These are phyloP conservation scores for Aelia acuminata DNA, from an alignment of 2,888 invertebrate species.

Conservation along the genomic window DNA sequence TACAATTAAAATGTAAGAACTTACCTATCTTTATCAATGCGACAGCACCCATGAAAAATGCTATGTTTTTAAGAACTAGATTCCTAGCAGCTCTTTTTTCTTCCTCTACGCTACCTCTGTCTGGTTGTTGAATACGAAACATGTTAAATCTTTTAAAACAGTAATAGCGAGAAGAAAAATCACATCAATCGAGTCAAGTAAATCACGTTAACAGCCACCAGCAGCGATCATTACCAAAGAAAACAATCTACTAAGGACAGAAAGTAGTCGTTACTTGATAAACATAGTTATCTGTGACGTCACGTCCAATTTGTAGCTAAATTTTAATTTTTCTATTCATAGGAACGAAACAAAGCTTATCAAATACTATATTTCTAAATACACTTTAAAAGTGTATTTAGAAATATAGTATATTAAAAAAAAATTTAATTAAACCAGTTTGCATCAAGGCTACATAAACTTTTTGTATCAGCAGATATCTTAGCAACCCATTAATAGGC, in stretches of 20 bases:
- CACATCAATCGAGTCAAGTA: not conserved
- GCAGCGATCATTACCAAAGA: not conserved
- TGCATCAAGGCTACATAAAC: not conserved
- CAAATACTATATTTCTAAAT: no score
- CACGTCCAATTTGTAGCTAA: not conserved
- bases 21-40: constrained; percentile 19
- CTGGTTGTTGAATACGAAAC: constrained; percentile 42
- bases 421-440: no score
- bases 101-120: constrained; percentile 32
- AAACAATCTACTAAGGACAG: not conserved
- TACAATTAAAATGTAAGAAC: not conserved
- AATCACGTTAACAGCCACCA: not conserved
- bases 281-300: not conserved
- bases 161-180: not conserved
- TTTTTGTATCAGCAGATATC: no score
- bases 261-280: not conserved
- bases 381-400: no score
- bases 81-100: constrained; percentile 48
- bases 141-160: not conserved
- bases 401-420: no score
- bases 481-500: no score
- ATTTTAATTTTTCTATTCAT: not conserved
- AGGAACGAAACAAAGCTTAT: not conserved
- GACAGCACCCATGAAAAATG: constrained; percentile 1
- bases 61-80: constrained; percentile 31